Evolutionary conservation across 1,140 invertebrate species (phyloP), one percentile per base, ranked within the genome.

Genomic region (Samia ricini): DNA sequence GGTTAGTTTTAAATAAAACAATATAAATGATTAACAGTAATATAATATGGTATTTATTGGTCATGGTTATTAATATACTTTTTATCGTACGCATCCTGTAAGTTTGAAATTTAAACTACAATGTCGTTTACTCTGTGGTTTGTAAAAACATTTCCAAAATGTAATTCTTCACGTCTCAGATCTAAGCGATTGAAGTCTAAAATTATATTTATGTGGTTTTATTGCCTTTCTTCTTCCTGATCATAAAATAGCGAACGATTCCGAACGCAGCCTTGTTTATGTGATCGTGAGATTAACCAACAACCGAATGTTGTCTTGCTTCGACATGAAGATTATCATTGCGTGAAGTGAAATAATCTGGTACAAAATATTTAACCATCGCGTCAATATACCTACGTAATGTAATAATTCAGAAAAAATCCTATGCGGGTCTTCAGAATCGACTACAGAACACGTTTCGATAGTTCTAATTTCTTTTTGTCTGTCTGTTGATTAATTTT

Each of bases 161-260:
- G 33, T 42, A 42, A 42, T 42, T 42, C 33, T 42, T 42, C 33
- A 42, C 33, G 33, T 42, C 33, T 42, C 33, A 15, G 33, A 42
- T 42, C 33, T 42, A 42, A 42, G 7, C 59, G 61, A 66, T 56
- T 64, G 64, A 74, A 64, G 62, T 69, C 22, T 68, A 67, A 69
- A 65, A 72, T 67, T 75, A 64, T 70, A 71, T 73, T 69, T 69
- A 64, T 66, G 61, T 63, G 65, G 58, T 74, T 75, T 81, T 77
- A 83, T 76, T 72, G 65, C 68, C 57, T 72, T 76, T 48, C 36
- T 71, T 69, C 75, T 75, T 79, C 69, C 74, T 69, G 71, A 68
- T 66, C 64, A 60, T 81, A 74, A 81, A 80, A 66, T 33, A 23
- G 55, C 55, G 68, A 61, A 33, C 60, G 55, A 49, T 57, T 42